phyloP scores from a whole-genome alignment of 1,140 invertebrate species.

The Tenebrio molitor region DNA sequence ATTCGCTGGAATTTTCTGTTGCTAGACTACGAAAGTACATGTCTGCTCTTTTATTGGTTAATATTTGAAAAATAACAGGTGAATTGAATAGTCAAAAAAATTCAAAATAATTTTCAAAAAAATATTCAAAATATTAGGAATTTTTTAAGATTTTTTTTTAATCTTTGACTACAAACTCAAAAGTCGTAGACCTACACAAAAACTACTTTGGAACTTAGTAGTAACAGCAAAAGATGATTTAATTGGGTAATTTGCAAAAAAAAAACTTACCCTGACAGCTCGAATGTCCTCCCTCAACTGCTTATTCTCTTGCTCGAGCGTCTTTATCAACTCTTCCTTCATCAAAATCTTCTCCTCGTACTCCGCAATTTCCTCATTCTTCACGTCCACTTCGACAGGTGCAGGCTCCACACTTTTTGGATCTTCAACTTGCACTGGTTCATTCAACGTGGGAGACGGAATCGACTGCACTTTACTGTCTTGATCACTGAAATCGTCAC shows the following conservation, averaged over 20 bases:
- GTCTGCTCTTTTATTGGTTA: too few species aligned
- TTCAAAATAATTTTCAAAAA: too few species aligned
- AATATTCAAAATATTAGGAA: too few species aligned
- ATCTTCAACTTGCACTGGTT: neutral
- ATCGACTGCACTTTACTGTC: conserved; percentile 54
- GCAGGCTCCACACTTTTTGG: neutral
- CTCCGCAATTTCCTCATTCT: neutral
- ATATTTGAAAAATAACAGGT: too few species aligned
- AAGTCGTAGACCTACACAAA: too few species aligned
- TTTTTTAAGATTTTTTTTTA: too few species aligned
- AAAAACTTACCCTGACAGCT: conserved; percentile 58
- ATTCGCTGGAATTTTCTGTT: too few species aligned
- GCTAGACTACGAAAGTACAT: too few species aligned
- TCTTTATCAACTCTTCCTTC: conserved; percentile 59
- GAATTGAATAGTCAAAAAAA: too few species aligned
- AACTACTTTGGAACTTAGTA: too few species aligned
- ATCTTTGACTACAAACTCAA: too few species aligned
- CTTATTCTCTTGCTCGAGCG: conserved; percentile 60
- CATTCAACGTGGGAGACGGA: conserved; percentile 7
- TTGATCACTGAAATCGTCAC: conserved; percentile 60
- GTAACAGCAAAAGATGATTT: too few species aligned
- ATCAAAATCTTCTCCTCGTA: conserved; percentile 47
- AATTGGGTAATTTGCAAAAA: neutral
- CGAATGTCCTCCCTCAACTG: conserved; percentile 57
- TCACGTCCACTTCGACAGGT: neutral